These are phyloP conservation scores for Eudorcas thomsonii DNA, from an alignment of 2,113 vertebrate genomes.

Conservation along the genomic window DNA sequence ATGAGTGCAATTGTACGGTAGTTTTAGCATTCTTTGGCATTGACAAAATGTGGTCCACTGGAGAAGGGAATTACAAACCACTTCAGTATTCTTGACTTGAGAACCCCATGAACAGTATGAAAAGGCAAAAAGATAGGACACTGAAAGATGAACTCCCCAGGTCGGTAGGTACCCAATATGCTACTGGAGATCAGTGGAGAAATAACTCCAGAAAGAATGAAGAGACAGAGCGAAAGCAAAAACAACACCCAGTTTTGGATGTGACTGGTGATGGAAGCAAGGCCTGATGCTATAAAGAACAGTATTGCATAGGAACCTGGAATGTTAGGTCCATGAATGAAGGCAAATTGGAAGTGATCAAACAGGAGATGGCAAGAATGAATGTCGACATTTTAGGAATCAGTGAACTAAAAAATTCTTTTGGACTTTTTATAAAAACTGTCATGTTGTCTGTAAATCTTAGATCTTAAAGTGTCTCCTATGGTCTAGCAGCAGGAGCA, in stretches of 20 bases:
- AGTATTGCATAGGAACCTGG: neutral
- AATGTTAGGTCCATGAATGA: neutral
- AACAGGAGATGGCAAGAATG: neutral
- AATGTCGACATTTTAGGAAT: neutral
- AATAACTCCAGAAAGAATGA: neutral
- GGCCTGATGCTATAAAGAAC: neutral
- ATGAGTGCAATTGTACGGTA: neutral
- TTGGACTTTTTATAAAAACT: neutral
- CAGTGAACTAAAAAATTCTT: neutral
- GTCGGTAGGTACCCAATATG: neutral
- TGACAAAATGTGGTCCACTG: neutral
- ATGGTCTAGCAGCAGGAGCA: neutral
- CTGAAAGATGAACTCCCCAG: neutral
- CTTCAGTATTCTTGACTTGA: neutral
- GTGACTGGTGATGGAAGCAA: neutral
- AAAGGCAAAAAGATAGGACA: neutral
- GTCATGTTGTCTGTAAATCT: neutral
- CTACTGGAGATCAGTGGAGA: neutral
- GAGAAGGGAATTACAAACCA: neutral
- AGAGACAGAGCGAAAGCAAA: neutral
- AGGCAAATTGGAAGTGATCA: neutral
- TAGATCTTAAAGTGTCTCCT: neutral
- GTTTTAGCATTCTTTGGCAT: neutral
- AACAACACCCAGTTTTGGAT: neutral
- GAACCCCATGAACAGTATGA: neutral